These are phyloP conservation scores for Anser brachyrhynchus DNA, from an alignment of 2,113 vertebrate species.

Conservation along the genomic window DNA sequence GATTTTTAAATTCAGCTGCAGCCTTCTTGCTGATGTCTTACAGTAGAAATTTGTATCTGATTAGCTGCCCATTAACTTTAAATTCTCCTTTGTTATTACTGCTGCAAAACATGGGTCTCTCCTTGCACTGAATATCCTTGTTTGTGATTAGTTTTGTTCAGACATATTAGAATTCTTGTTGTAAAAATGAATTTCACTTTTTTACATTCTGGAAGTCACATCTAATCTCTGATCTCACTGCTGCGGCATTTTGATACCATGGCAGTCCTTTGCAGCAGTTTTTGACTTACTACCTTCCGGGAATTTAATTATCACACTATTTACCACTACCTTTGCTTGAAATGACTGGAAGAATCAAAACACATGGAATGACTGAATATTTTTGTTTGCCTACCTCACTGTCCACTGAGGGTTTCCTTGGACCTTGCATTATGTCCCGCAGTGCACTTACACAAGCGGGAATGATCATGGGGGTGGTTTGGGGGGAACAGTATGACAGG, in stretches of 20 bases:
- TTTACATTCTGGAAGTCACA: neutral
- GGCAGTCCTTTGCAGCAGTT: neutral
- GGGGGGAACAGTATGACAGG: neutral
- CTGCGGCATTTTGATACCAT: neutral
- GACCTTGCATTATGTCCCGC: neutral
- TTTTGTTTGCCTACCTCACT: neutral
- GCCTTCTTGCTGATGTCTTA: neutral
- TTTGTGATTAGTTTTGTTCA: neutral
- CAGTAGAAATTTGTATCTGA: neutral
- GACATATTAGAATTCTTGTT: conserved; percentile 1
- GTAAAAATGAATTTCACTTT: neutral
- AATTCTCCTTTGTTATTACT: neutral
- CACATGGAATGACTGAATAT: neutral
- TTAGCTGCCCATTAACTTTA: neutral
- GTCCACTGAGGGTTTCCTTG: neutral
- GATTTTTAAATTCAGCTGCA: neutral
- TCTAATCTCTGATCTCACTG: neutral
- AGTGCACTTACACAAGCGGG: neutral
- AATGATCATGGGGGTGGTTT: neutral
- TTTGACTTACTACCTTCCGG: neutral
- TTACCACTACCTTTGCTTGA: neutral
- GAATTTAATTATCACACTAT: neutral
- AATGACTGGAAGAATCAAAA: neutral
- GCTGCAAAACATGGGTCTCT: neutral
- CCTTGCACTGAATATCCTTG: neutral